Percentiles rank a stretch among this genome's conserved stretches.
phyloP scores from a whole-genome alignment of 2,888 invertebrate genomes.

The Nomada goodeniana region DNA sequence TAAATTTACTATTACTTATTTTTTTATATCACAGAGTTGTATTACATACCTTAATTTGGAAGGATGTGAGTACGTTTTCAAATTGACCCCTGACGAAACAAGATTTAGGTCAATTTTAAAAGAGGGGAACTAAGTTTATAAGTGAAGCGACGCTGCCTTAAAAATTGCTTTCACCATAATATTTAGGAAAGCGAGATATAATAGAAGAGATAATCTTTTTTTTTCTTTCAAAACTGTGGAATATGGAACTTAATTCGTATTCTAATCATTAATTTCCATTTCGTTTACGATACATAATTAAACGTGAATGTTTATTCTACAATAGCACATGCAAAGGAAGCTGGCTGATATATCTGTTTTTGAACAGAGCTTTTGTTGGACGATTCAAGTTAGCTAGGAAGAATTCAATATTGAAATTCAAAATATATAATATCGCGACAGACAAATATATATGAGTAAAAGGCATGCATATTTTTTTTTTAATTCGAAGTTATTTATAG shows the following conservation, averaged over 20 bases:
- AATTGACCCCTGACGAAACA: slow-evolving; percentile 12
- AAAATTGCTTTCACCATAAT: slow-evolving; percentile 4
- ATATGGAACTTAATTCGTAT: slow-evolving; percentile 32
- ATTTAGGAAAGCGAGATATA: slow-evolving; percentile 5
- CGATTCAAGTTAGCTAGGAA: slow-evolving; percentile 38
- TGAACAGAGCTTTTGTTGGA: slow-evolving; percentile 45
- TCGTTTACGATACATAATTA: slow-evolving; percentile 25
- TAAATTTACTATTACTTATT: slow-evolving; percentile 62
- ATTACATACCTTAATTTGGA: slow-evolving; percentile 58
- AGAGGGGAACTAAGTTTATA: slow-evolving; percentile 14
- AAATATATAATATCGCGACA: slow-evolving; percentile 35
- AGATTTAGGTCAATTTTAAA: slow-evolving; percentile 20
- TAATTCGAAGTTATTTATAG: slow-evolving; percentile 24
- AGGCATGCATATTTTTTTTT: slow-evolving; percentile 28
- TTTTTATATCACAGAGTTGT: slow-evolving; percentile 66
- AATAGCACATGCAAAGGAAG: slow-evolving; percentile 54
- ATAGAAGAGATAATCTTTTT: slow-evolving; percentile 17
- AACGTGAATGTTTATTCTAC: slow-evolving; percentile 49
- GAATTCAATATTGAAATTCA: slow-evolving; percentile 26
- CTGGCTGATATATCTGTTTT: slow-evolving; percentile 53
- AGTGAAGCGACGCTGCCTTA: slow-evolving; percentile 2
- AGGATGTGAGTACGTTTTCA: slow-evolving; percentile 43
- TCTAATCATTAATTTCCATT: slow-evolving; percentile 13
- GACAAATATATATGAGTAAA: slow-evolving; percentile 38
- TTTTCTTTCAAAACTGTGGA: slow-evolving; percentile 8